These are phyloP conservation scores for Drosophila ironensis DNA, from an alignment of 1,140 invertebrate species.

Conservation along the genomic window DNA sequence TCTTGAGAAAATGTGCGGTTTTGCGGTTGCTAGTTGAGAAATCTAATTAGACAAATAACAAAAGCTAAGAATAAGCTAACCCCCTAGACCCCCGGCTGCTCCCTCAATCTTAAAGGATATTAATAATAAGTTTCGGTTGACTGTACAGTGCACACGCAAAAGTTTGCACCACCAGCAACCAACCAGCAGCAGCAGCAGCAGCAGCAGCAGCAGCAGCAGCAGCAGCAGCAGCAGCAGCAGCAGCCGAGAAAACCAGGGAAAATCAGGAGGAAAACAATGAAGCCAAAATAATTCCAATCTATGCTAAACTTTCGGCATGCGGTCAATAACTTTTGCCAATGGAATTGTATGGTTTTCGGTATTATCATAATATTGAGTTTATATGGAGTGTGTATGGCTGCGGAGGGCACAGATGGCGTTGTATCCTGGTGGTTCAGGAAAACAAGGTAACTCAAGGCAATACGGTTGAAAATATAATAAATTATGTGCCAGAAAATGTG, in stretches of 20 bases:
- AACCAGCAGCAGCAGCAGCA: too few species aligned
- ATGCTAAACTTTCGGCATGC: constrained; percentile 40
- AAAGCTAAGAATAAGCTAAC: constrained; percentile 39
- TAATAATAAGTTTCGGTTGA: constrained; percentile 52
- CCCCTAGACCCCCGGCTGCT: background rate
- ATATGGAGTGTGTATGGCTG: too few species aligned
- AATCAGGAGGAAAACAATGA: too few species aligned
- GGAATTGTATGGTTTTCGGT: constrained; percentile 9
- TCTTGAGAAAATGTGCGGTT: constrained; percentile 77
- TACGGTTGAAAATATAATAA: too few species aligned
- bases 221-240: too few species aligned
- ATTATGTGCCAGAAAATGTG: too few species aligned
- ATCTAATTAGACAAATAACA: constrained; percentile 80
- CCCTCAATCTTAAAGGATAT: constrained; percentile 13
- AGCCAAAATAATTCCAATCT: constrained; percentile 39
- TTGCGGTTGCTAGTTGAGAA: constrained; percentile 72
- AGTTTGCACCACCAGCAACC: background rate
- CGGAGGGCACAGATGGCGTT: too few species aligned
- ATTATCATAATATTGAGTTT: constrained; percentile 36
- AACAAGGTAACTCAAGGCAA: too few species aligned
- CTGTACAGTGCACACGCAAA: constrained; percentile 34
- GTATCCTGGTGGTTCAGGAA: too few species aligned
- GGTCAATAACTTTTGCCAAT: constrained; percentile 43
- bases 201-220: too few species aligned
- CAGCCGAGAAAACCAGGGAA: background rate